These are phyloP conservation scores for Odontamblyopus rebecca DNA, from an alignment of 2,797 vertebrate species.

Conservation along the genomic window DNA sequence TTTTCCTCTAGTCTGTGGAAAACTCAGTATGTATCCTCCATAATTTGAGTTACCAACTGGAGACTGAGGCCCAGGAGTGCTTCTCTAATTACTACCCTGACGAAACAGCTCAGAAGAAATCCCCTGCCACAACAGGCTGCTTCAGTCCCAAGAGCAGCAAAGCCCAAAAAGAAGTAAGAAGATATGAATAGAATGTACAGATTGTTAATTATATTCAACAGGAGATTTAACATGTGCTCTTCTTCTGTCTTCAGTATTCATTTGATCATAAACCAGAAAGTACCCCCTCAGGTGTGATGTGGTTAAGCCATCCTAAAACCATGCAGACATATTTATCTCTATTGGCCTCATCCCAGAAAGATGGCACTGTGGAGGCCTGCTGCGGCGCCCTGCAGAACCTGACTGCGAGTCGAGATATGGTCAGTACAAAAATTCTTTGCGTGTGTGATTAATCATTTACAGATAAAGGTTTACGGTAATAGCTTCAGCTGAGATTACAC, in stretches of 20 bases:
- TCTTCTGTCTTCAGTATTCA: constrained; percentile 61
- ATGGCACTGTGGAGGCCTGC: constrained; percentile 85
- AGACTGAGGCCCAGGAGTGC: constrained; percentile 79
- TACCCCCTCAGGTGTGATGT: constrained; percentile 76
- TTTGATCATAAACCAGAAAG: constrained; percentile 72
- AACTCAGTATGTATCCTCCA: constrained; percentile 93
- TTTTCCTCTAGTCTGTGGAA: constrained; percentile 85
- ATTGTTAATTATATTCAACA: neutral
- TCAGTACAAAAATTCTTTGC: constrained; percentile 55
- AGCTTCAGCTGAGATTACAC: neutral
- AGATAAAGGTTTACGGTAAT: neutral
- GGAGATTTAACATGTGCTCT: neutral
- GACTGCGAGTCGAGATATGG: constrained; percentile 82
- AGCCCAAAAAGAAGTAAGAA: constrained; percentile 44
- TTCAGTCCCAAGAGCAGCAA: constrained; percentile 89
- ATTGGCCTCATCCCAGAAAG: constrained; percentile 82
- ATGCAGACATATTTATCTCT: constrained; percentile 85
- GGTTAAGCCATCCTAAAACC: constrained; percentile 84
- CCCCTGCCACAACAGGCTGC: constrained; percentile 78
- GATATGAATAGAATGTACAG: neutral
- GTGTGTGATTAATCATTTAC: neutral
- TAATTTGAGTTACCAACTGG: constrained; percentile 91
- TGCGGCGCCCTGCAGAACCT: constrained; percentile 93
- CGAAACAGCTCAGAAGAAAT: constrained; percentile 63
- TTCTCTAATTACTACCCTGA: constrained; percentile 72